These are phyloP conservation scores for Pterois miles DNA, from an alignment of 2,797 vertebrate species.

Conservation along the genomic window DNA sequence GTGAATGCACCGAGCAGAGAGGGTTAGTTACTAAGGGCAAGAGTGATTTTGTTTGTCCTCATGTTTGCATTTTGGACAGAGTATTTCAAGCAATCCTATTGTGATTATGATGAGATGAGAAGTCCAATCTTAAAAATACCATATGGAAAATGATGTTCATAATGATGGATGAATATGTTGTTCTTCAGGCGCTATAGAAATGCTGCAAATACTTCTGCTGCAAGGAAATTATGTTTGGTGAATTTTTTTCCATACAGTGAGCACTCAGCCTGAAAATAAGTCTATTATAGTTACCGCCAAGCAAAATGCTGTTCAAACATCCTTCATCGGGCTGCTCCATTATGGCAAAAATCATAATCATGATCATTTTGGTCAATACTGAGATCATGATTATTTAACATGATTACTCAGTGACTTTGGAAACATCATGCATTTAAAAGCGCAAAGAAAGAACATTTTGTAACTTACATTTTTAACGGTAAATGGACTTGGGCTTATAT, in stretches of 20 bases:
- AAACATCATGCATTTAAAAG: no score
- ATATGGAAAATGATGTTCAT: conserved; percentile 15
- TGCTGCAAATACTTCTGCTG: not conserved
- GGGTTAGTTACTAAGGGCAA: conserved; percentile 52
- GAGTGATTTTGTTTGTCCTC: conserved; percentile 47
- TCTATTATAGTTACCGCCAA: not conserved
- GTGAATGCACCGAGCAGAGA: conserved; percentile 32
- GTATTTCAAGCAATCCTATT: conserved; percentile 60
- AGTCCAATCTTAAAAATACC: conserved; percentile 15
- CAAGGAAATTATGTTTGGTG: not conserved
- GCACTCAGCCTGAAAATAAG: not conserved
- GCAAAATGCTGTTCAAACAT: not conserved
- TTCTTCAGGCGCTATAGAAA: not conserved
- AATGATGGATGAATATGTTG: not conserved
- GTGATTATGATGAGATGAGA: conserved; percentile 23
- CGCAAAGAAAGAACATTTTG: no score
- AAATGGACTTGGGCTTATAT: no score
- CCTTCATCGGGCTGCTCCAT: no score
- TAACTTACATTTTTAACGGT: no score
- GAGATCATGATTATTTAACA: no score
- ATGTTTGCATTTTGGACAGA: conserved; percentile 54
- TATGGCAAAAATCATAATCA: no score
- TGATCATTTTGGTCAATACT: no score
- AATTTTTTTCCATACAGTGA: not conserved
- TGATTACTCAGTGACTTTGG: no score